Evolutionary conservation across 2,113 vertebrate genomes (phyloP).

Genomic region (Peucedramus taeniatus): DNA sequence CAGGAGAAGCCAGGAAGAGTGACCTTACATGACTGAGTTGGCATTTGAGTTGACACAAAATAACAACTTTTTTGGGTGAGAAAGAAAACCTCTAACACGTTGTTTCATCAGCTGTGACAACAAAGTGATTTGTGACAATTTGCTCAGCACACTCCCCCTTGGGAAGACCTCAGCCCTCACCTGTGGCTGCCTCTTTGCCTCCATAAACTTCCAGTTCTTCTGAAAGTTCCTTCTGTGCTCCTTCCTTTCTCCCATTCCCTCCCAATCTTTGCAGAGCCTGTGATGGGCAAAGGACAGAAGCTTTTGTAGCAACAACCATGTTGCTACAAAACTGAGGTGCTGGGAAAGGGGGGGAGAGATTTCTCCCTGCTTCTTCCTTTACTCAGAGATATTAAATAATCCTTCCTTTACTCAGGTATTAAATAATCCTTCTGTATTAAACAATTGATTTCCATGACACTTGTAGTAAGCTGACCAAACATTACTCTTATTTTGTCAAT

Average conservation of each 20-base stretch:
- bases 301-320: not conserved
- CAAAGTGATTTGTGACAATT: not conserved
- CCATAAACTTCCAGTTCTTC: not conserved
- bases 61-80: rapidly evolving
- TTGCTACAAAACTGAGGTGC: not conserved
- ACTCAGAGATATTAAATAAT: not conserved
- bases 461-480: not conserved
- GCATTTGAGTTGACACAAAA: not conserved
- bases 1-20: not conserved
- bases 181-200: rapidly evolving
- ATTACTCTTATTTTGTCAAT: not conserved
- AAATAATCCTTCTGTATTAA: not conserved
- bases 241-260: not conserved
- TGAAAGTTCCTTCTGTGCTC: not conserved
- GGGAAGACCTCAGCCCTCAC: not conserved
- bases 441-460: not conserved
- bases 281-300: not conserved
- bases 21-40: not conserved
- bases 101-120: not conserved
- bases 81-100: rapidly evolving
- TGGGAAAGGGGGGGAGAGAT: not conserved
- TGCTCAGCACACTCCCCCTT: not conserved
- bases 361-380: not conserved
- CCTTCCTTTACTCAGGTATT: not conserved
- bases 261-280: not conserved